These are phyloP conservation scores for Pachycephala philippinensis DNA, from an alignment of 2,113 vertebrate species.

Conservation along the genomic window DNA sequence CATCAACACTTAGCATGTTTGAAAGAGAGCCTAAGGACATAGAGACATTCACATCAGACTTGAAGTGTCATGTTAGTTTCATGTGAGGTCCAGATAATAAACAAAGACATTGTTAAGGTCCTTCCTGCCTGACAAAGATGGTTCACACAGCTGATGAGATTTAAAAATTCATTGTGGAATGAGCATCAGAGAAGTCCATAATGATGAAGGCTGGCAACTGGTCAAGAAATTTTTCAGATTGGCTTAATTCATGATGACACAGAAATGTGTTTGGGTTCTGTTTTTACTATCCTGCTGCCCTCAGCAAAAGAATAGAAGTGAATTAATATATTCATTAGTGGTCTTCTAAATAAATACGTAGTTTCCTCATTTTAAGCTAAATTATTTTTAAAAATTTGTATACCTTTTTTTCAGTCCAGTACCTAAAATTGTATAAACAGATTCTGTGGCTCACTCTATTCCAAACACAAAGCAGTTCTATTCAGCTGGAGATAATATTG, in stretches of 20 bases:
- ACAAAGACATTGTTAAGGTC: not conserved
- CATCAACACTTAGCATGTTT: not conserved
- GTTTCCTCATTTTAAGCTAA: not conserved
- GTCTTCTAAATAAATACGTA: not conserved
- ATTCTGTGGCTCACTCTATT: not conserved
- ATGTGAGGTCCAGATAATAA: not conserved
- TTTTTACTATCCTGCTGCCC: not conserved
- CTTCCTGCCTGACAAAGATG: not conserved
- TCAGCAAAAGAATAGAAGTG: not conserved
- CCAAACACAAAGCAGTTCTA: not conserved
- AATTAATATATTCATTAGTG: not conserved
- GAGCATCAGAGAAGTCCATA: not conserved
- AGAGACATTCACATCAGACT: not conserved
- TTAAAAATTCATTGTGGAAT: not conserved
- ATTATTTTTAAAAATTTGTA: not conserved
- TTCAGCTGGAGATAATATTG: not conserved
- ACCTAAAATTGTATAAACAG: not conserved
- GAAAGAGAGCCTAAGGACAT: not conserved
- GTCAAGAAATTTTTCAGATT: not conserved
- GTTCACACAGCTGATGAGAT: not conserved
- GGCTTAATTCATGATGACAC: not conserved
- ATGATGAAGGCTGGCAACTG: slow-evolving; percentile 3
- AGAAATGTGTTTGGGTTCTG: not conserved
- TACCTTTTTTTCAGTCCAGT: not conserved
- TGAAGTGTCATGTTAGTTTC: not conserved